Evolutionary conservation across 1,140 invertebrate species (phyloP).

Genomic region (Campodea augens): DNA sequence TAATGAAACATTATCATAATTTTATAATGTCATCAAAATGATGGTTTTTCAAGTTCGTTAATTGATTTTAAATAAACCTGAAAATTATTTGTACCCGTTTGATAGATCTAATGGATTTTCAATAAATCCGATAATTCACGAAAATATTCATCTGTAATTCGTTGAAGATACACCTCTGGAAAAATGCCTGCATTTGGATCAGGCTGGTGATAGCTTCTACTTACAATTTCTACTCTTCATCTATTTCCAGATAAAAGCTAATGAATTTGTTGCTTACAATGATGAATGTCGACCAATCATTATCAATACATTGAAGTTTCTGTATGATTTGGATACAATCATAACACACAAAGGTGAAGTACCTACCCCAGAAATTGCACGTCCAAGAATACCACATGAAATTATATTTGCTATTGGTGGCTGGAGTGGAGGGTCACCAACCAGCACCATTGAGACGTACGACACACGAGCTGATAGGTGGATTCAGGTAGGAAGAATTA

Average conservation of each 20-base stretch:
- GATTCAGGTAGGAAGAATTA: constrained; percentile 30
- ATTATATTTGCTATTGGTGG: constrained; percentile 54
- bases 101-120: too few species aligned
- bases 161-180: not conserved
- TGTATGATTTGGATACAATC: constrained; percentile 53
- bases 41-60: too few species aligned
- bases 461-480: constrained; percentile 56
- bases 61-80: too few species aligned
- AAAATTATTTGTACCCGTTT: too few species aligned
- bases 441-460: constrained; percentile 53
- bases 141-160: not conserved
- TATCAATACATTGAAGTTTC: constrained; percentile 50
- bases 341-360: constrained; percentile 36
- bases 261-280: constrained; percentile 38
- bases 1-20: too few species aligned
- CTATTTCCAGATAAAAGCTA: constrained; percentile 39
- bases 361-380: constrained; percentile 37
- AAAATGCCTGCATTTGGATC: not conserved
- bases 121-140: not conserved
- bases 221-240: not conserved
- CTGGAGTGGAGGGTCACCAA: constrained; percentile 48
- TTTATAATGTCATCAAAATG: too few species aligned
- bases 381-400: constrained; percentile 44
- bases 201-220: too few species aligned
- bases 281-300: constrained; percentile 44